Evolutionary conservation across 2,888 invertebrate species (phyloP), one percentile per base, ranked within the genome.

Genomic region (Drosophila fulvimacula): DNA sequence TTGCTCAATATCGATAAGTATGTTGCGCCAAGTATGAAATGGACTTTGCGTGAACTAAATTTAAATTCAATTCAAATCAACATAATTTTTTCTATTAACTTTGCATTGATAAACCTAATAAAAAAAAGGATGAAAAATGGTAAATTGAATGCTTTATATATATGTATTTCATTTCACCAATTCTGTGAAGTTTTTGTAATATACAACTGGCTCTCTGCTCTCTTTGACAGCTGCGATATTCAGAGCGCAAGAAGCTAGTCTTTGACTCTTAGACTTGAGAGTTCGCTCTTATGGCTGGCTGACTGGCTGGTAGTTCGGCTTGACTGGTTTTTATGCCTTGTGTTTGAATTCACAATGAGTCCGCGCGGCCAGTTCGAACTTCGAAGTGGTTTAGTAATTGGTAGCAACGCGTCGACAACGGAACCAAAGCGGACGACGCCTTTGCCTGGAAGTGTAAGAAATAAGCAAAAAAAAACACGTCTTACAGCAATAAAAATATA

Each of bases 361-460:
- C 48, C 44, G 70, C 61, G 56, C 36, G 34, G 46, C 32, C 52
- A 48, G 67, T 57, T 49, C 44, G 51, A 60, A 44, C 55, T 53
- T 36, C 42, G 46, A 60, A 44, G 58, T 55, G 39, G 69, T 79
- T 88, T 62, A 89, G 77, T 81, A 80, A 73, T 79, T 79, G 76
- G 69, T 66, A 70, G 66, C 34, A 76, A 53, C 69, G 73, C 78
- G 69, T 55, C 57, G 59, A 30, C 52, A 70, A 73, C 80, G 73
- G 74, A 73, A 48, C 55, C 11, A 64, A 36, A 61, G 73, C 63
- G 66, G 52, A 32, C 36, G 36, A 59, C 59, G 21, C 41, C 32
- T 46, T 7, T 52, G 44, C n/a, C 36, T 19, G 34, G 19, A 56
- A 63, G 53, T 32, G 0, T 34, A 21, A 34, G 27, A 66, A 9